These are phyloP conservation scores for Cosmia pyralina DNA, from an alignment of 2,888 invertebrate species.

Conservation along the genomic window DNA sequence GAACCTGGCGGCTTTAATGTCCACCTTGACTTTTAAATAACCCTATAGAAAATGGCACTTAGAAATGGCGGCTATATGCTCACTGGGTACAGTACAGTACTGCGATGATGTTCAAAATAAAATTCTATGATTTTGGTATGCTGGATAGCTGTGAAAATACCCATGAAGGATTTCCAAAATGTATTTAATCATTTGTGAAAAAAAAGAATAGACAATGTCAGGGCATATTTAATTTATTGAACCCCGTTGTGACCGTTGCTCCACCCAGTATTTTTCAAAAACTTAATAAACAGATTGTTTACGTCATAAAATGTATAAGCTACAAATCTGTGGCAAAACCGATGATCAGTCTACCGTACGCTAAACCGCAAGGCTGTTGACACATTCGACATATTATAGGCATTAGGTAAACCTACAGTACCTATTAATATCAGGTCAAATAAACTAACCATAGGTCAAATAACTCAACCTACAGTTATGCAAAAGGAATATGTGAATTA, in stretches of 20 bases:
- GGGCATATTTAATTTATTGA: too few relatives aligned
- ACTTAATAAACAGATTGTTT: background rate
- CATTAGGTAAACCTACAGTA: background rate
- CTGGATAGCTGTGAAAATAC: background rate
- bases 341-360: background rate
- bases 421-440: background rate
- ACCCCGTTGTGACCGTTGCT: background rate
- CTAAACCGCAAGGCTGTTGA: constrained; percentile 1
- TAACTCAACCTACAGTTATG: too few relatives aligned
- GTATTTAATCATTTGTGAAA: background rate
- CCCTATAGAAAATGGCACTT: background rate
- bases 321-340: background rate
- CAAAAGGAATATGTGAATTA: too few relatives aligned
- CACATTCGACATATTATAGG: background rate
- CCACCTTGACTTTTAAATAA: background rate
- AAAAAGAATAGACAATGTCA: background rate
- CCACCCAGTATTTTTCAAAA: background rate
- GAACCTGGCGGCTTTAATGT: too few relatives aligned
- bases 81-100: background rate
- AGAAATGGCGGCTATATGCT: background rate
- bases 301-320: background rate
- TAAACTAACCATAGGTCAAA: too few relatives aligned
- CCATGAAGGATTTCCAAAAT: too few relatives aligned
- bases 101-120: background rate
- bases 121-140: background rate